Evolutionary conservation across 1,140 invertebrate species (phyloP), one percentile per base, ranked within the genome.

Genomic region (Euglossa dilemma): DNA sequence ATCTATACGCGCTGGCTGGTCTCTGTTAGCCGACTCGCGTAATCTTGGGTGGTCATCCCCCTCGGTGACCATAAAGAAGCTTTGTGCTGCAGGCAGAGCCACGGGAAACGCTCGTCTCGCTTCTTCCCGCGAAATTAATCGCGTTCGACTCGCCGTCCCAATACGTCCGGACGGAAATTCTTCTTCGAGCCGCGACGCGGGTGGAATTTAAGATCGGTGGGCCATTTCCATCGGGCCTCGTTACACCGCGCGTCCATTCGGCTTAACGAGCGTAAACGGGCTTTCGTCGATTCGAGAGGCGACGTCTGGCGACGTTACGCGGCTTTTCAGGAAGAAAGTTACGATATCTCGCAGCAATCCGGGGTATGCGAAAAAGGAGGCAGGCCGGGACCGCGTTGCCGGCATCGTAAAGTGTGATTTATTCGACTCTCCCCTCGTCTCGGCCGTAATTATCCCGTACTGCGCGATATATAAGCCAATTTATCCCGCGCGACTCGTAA

Each of bases 401-500:
- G 80, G 81, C 86, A 80, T 84, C 89, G 88, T 93, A 92, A 92
- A 93, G 88, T 91, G 81, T 92, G 91, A 93, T 93, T 93, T 93
- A 93, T 92, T 90, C 87, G 79, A 75, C 66, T 86, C 82, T 56
- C 64, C n/a, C 56, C 47, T 11, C 67, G 57, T 67, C 85, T 74
- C 88, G 83, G 11, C 63, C 43, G 82, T 85, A 89, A 89, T 89
- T 89, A 89, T 85, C 57, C 82, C 50, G 47, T 56, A 70, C 59
- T 67, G 43, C 47, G 78, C 75, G 70, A 80, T 76, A 85, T 70
- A 74, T 77, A 67, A 79, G 85, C 75, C 70, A 89, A 88, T 89
- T 91, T 90, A 88, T 90, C 76, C 82, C n/a, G 59, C 18, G 66
- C 71, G 56, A 61, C 75, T 75, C 28, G 25, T 66, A 67, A 85